Base-by-base conservation (phyloP, 2,797 vertebrate genomes). In the Rhodeus uyekii region DNA sequence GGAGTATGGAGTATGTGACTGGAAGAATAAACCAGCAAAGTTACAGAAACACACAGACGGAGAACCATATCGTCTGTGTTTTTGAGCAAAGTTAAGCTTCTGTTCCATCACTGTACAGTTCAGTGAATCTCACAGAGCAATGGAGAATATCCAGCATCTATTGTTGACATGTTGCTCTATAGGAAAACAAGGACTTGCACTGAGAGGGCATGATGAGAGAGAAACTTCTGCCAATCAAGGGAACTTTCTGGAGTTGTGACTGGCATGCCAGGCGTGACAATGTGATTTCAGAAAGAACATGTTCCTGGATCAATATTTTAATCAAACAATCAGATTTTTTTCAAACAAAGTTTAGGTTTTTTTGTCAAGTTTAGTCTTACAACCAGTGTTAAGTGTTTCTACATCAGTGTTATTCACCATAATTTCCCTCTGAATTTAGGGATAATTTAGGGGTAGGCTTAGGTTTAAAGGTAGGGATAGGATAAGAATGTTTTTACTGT, bases 401-500 rank as follows among this genome's bases (percentile, higher is more conserved):
- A n/a, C n/a, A n/a, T n/a, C n/a, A n/a, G n/a, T n/a, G n/a, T n/a
- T n/a, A n/a, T n/a, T n/a, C n/a, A n/a, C n/a, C n/a, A n/a, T n/a
- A n/a, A n/a, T n/a, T n/a, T n/a, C n/a, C n/a, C n/a, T n/a, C n/a
- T n/a, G n/a, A n/a, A n/a, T n/a, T n/a, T n/a, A n/a, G n/a, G n/a
- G n/a, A n/a, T n/a, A n/a, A n/a, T n/a, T n/a, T n/a, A n/a, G n/a
- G n/a, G n/a, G n/a, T n/a, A n/a, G n/a, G n/a, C n/a, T n/a, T n/a
- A n/a, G n/a, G n/a, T n/a, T n/a, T n/a, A n/a, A n/a, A n/a, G n/a
- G n/a, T n/a, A n/a, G n/a, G n/a, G n/a, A n/a, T n/a, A n/a, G n/a
- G n/a, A n/a, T n/a, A n/a, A n/a, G n/a, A n/a, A n/a, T 72, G 12
- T 72, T 61, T 81, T 72, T 34, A 48, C 53, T 61, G 18, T 73